Evolutionary conservation across 2,797 vertebrate genomes (phyloP).

Genomic region (Perdix hodgsoniae): DNA sequence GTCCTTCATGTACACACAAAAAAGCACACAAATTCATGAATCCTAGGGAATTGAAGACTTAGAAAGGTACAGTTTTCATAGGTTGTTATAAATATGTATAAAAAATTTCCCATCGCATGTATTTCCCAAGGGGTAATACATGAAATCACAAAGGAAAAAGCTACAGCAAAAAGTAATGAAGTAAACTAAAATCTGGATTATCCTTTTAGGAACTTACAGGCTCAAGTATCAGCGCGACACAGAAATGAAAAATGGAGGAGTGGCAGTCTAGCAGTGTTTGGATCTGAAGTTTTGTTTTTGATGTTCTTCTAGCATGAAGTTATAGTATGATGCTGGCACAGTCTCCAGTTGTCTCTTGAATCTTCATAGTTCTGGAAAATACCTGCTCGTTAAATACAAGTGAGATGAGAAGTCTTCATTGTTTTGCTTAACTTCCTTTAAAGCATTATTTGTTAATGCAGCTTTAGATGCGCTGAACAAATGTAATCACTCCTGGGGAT

Average conservation of each 20-base stretch:
- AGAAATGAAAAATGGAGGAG: neutral
- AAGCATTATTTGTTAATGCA: neutral
- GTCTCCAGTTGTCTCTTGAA: neutral
- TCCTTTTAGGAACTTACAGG: neutral
- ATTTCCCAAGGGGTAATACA: neutral
- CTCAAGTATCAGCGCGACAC: neutral
- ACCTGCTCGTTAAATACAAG: accelerated
- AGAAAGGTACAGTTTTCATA: slow-evolving; percentile 20
- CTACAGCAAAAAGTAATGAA: neutral
- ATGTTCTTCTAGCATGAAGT: neutral
- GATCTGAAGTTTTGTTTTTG: neutral
- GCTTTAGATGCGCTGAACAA: neutral
- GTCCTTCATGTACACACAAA: neutral
- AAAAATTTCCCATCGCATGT: neutral
- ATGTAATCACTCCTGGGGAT: neutral
- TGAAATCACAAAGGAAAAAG: slow-evolving; percentile 16
- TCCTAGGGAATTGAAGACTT: slow-evolving; percentile 10
- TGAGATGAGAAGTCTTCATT: neutral
- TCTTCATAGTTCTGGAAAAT: neutral
- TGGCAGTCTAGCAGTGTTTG: neutral
- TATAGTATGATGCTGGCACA: accelerated
- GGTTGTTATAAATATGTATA: slow-evolving; percentile 14
- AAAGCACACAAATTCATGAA: neutral
- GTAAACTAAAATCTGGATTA: neutral
- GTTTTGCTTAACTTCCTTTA: neutral